phyloP scores from a whole-genome alignment of 2,888 invertebrate species.

The Glaucopsyche alexis region DNA sequence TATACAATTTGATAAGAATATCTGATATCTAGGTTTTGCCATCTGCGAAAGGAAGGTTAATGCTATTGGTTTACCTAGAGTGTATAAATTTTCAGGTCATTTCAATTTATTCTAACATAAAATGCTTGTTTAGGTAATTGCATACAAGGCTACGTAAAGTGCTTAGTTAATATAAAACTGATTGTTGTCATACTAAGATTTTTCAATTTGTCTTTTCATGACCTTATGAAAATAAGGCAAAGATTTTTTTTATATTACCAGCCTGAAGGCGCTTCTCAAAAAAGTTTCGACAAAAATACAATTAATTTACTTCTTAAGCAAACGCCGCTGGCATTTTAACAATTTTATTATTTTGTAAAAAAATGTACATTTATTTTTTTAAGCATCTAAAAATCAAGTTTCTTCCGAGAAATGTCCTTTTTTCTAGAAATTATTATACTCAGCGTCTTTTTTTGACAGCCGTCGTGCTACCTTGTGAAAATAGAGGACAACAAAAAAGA shows the following conservation, averaged over 20 bases:
- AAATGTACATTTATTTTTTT: slow-evolving; percentile 1
- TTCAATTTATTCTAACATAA: too few relatives aligned
- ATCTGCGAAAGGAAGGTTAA: neutral
- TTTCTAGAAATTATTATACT: neutral
- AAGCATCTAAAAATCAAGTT: neutral
- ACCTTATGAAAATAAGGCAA: neutral
- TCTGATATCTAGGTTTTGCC: neutral
- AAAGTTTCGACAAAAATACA: slow-evolving; percentile 6
- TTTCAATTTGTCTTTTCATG: neutral
- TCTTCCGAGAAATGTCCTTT: neutral
- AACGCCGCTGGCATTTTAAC: neutral
- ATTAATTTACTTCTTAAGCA: slow-evolving; percentile 7
- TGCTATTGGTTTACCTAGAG: too few relatives aligned
- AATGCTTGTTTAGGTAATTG: too few relatives aligned
- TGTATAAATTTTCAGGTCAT: too few relatives aligned
- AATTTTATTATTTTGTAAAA: slow-evolving; percentile 1
- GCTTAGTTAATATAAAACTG: too few relatives aligned
- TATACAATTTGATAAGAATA: too few relatives aligned
- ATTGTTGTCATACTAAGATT: too few relatives aligned
- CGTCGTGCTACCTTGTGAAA: neutral
- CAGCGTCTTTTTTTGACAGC: neutral
- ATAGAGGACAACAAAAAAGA: neutral
- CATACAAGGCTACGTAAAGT: too few relatives aligned
- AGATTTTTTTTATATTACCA: neutral
- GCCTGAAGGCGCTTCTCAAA: neutral